A percentile compares a stretch with the other conserved stretches of the same genome.
Evolutionary conservation across 1,140 invertebrate species (phyloP).

Genomic region (Thaumatotibia leucotreta): DNA sequence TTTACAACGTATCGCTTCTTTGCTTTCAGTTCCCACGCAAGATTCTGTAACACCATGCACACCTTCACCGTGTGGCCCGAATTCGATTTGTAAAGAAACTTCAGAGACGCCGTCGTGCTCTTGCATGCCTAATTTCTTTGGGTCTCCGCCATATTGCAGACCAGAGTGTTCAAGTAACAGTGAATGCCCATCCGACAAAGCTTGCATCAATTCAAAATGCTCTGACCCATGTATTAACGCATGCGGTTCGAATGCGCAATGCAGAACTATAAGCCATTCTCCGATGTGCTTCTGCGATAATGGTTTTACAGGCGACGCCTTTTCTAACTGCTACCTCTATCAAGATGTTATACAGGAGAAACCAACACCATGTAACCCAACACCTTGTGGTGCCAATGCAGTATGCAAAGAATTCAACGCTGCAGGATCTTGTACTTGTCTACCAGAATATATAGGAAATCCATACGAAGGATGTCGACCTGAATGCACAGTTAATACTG

Average conservation of each 20-base stretch:
- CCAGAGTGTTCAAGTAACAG: slow-evolving; percentile 85
- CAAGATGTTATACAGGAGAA: slow-evolving; percentile 37
- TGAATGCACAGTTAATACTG: slow-evolving; percentile 80
- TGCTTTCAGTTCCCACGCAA: slow-evolving; percentile 56
- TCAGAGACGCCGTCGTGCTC: slow-evolving; percentile 79
- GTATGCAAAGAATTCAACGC: slow-evolving; percentile 81
- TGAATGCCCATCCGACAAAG: slow-evolving; percentile 83
- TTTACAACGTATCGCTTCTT: no score
- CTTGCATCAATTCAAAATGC: slow-evolving; percentile 86
- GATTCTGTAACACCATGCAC: slow-evolving; percentile 79
- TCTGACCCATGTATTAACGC: slow-evolving; percentile 84
- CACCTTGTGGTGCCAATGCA: slow-evolving; percentile 83
- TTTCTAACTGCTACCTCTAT: slow-evolving; percentile 69
- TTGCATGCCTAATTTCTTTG: slow-evolving; percentile 81
- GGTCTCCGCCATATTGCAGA: slow-evolving; percentile 83
- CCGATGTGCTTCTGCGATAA: slow-evolving; percentile 82
- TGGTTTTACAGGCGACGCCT: slow-evolving; percentile 80
- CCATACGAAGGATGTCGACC: slow-evolving; percentile 84
- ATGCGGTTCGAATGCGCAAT: slow-evolving; percentile 83
- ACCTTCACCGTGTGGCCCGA: slow-evolving; percentile 84
- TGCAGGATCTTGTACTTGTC: slow-evolving; percentile 81
- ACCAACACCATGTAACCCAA: slow-evolving; percentile 79
- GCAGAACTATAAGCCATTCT: slow-evolving; percentile 81
- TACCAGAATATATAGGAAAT: slow-evolving; percentile 82
- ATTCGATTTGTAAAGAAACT: slow-evolving; percentile 83